These are phyloP conservation scores for Busseola fusca DNA, from an alignment of 2,888 invertebrate genomes.

Conservation along the genomic window DNA sequence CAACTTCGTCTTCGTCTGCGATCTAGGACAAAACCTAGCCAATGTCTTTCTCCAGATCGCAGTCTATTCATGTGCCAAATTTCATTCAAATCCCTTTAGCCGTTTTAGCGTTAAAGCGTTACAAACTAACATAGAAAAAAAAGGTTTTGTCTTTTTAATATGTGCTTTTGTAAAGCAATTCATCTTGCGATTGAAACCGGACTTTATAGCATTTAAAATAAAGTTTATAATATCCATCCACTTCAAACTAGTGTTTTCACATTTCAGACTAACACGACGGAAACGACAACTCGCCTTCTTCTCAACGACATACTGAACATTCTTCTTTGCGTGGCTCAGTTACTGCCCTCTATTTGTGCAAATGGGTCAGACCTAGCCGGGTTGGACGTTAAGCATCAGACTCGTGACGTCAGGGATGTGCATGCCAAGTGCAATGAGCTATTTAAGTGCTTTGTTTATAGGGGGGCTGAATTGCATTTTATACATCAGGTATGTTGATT, in stretches of 20 bases:
- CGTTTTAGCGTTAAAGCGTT: too few species aligned
- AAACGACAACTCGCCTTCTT: conserved; percentile 87
- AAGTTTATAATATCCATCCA: not conserved
- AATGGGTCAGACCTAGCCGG: conserved; percentile 90
- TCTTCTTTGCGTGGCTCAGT: conserved; percentile 92
- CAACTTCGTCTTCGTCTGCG: too few species aligned
- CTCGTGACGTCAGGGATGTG: conserved; percentile 93
- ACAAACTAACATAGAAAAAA: too few species aligned
- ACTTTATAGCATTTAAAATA: not conserved
- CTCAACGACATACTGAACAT: conserved; percentile 93
- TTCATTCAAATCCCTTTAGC: too few species aligned
- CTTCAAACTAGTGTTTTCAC: not conserved
- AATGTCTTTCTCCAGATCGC: too few species aligned
- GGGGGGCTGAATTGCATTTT: conserved; percentile 93
- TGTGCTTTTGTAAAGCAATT: not conserved
- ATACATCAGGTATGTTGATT: conserved; percentile 91
- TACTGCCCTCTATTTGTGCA: conserved; percentile 92
- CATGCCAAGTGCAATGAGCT: conserved; percentile 95
- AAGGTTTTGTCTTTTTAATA: too few species aligned
- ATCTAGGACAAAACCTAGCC: too few species aligned
- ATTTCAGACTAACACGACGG: conserved; percentile 90
- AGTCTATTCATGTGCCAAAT: too few species aligned
- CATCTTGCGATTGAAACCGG: not conserved
- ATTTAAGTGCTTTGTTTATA: conserved; percentile 92
- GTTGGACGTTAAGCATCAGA: conserved; percentile 87